Base-by-base conservation (phyloP, 2,888 invertebrate species). In the Exocentrus adspersus region DNA sequence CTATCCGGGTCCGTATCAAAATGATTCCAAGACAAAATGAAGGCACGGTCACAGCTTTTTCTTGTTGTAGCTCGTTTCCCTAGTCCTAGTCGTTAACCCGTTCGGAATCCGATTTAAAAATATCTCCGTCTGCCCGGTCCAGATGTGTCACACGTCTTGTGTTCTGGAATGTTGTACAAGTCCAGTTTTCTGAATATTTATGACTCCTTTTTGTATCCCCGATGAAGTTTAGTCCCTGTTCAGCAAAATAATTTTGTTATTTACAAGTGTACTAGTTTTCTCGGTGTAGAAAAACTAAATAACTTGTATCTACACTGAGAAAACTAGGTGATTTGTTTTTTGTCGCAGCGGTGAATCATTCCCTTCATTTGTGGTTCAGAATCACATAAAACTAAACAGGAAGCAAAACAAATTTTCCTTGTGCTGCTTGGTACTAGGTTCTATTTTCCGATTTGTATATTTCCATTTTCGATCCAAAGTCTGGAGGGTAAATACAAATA, bases 401-500 rank as follows among this genome's bases (percentile, higher is more conserved):
- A 28, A 30, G 3, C 30, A n/a, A 30, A 2, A 30, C n/a, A 2
- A 30, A n/a, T 30, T 30, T 30, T 30, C 30, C 30, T 28, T 7
- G 30, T 16, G 16, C 12, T 2, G 5, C 0, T 14, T 42, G 1
- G 4, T 14, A 16, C 7, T 14, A 3, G n/a, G n/a, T n/a, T n/a
- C n/a, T n/a, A n/a, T n/a, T n/a, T n/a, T n/a, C n/a, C 16, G 7
- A 42, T 14, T 12, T 42, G 20, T n/a, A n/a, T 43, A 20, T 19
- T 43, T 43, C 4, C 3, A 43, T 17, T 20, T 19, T 19, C 2
- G 17, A 19, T 2, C n/a, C 10, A 16, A 17, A 17, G 43, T 17
- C 16, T 17, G 19, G 19, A 43, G 17, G 7, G 12, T 42, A 42
- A 53, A 41, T 14, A 45, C n/a, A 56, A 30, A 56, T 28, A 56